Evolutionary conservation across 2,888 invertebrate species (phyloP).

Genomic region (Quadroppia sp.): DNA sequence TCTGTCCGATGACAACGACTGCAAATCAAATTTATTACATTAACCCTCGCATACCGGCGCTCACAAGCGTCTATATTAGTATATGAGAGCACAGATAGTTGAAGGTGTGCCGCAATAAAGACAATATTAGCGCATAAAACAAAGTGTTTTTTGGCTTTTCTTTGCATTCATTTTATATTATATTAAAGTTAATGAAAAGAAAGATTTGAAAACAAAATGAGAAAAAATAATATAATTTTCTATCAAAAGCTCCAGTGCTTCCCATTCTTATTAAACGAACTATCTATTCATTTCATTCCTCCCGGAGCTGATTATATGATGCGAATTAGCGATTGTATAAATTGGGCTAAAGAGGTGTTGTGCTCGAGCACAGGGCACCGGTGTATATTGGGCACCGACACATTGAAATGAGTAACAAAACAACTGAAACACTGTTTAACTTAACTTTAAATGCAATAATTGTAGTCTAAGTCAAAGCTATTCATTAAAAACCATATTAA

Average conservation of each 20-base stretch:
- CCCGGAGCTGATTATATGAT: conserved; percentile 9
- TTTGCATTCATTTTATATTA: background rate
- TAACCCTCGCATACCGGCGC: background rate
- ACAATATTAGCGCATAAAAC: background rate
- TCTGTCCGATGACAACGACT: conserved; percentile 5
- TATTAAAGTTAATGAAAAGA: background rate
- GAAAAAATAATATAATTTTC: background rate
- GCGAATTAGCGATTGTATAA: conserved; percentile 3
- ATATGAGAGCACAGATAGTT: background rate
- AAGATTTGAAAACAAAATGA: background rate
- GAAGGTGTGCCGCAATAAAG: conserved; percentile 11
- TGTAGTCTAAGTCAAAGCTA: background rate
- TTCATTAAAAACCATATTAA: background rate
- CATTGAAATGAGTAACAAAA: background rate
- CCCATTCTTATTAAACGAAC: background rate
- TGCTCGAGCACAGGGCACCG: background rate
- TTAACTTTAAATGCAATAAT: background rate
- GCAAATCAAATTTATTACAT: conserved; percentile 19
- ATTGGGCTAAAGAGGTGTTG: conserved; percentile 7
- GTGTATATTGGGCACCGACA: background rate
- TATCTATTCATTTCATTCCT: background rate
- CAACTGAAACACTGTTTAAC: conserved; percentile 5
- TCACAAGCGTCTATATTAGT: background rate
- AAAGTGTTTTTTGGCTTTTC: background rate
- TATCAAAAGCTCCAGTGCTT: background rate